Base-by-base conservation (phyloP, 2,797 vertebrate genomes). In the Ptychadena robeensis region DNA sequence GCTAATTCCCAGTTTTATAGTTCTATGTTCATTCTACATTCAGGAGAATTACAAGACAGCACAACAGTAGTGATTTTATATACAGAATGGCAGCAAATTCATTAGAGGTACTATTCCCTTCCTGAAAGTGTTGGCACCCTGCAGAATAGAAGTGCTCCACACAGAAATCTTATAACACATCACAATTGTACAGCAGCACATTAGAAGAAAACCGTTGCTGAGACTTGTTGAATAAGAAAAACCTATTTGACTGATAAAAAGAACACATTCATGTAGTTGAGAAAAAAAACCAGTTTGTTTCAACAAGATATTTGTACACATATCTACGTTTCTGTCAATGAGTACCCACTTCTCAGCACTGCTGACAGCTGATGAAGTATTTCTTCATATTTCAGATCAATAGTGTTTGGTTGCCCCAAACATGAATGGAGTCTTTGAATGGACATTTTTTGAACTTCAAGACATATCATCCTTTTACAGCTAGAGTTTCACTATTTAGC, bases 1-100 rank as follows among this genome's bases (percentile, higher is more conserved):
- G 10, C 37, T 4, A 57, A 72, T 25, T 72, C 40, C 44, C 38
- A 22, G 31, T 64, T 81, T 82, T 18, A 40, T n/a, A 15, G 31
- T 48, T 25, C 4, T 53, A 53, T 7, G 22, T 32, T 74, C 74
- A 67, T 76, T 74, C 48, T 74, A n/a, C n/a, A n/a, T n/a, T 30
- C 63, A 68, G 32, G 25, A 34, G 25, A 81, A 81, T 59, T 40
- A 59, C 10, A 71, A 80, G 9, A 22, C 25, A 28, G n/a, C 28
- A 35, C 76, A 37, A 32, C 67, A 40, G 27, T 31, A 22, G 44
- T 22, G 14, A 48, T 48, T 48, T 48, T 22, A 48, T 11, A 18
- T 1, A 18, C 44, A 53, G 44, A 53, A 22, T 7, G 28, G 64
- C 34, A 65, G 73, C 15, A 76, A 65, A 77, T 48, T 65, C 18